Evolutionary conservation across 2,888 invertebrate species (phyloP).

Genomic region (Holacanthella duospinosa): DNA sequence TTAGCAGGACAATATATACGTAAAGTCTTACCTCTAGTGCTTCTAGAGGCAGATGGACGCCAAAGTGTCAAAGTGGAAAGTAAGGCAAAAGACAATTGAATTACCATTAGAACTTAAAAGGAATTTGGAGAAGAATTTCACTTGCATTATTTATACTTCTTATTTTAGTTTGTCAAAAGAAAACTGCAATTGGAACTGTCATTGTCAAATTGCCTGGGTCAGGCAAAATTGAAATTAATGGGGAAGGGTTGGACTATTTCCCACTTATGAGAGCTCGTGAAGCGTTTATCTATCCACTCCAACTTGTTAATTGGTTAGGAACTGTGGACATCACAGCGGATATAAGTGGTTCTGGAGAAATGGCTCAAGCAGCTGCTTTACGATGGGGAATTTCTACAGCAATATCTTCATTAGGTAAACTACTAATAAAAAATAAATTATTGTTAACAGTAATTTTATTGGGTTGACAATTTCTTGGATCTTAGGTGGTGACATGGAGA

Average conservation of each 20-base stretch:
- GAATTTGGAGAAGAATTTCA: too few relatives aligned
- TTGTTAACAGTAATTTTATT: conserved; percentile 75
- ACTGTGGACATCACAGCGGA: conserved; percentile 74
- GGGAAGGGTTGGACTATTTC: conserved; percentile 64
- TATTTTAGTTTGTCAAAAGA: conserved; percentile 43
- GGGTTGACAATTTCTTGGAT: conserved; percentile 36
- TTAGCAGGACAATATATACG: conserved; percentile 51
- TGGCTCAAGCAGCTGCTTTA: conserved; percentile 78
- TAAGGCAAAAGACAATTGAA: conserved; percentile 37
- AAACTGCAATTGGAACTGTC: conserved; percentile 63
- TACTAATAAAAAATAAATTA: conserved; percentile 55
- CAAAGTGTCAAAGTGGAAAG: conserved; percentile 61
- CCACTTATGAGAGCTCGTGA: conserved; percentile 57
- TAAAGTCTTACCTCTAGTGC: conserved; percentile 52
- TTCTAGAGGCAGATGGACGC: conserved; percentile 54
- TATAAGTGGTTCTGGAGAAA: conserved; percentile 57
- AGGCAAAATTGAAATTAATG: conserved; percentile 73
- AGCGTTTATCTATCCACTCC: conserved; percentile 73
- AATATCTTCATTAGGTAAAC: conserved; percentile 69
- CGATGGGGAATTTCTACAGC: conserved; percentile 78
- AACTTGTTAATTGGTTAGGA: conserved; percentile 62
- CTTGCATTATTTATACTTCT: conserved; percentile 10
- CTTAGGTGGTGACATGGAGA: conserved; percentile 25
- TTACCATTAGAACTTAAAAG: conserved; percentile 8
- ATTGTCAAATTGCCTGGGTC: conserved; percentile 70